Conservation (phyloP, 2,888 invertebrate species). For the Iphiclides podalirius region DNA sequence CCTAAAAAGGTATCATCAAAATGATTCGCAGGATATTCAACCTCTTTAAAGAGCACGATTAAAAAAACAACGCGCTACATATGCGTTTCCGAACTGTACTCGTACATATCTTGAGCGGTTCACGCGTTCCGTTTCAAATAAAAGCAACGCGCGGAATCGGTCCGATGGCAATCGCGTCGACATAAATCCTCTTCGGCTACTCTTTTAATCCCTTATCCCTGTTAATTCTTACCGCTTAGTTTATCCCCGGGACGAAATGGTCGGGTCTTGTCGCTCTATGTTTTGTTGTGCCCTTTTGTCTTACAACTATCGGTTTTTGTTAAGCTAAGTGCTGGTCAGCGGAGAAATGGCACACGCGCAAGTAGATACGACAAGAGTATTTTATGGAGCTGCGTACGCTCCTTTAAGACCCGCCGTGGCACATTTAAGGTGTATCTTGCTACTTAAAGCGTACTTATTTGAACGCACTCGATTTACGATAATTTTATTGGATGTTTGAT, state of each 20-base stretch:
- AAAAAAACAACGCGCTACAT: no score
- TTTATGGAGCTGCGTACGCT: conserved; percentile 50
- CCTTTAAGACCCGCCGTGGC: conserved; percentile 40
- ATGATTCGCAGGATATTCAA: no score
- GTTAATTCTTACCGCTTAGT: conserved; percentile 80
- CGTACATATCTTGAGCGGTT: no score
- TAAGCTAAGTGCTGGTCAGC: conserved; percentile 76
- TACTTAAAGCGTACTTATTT: background rate
- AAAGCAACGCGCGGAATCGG: conserved; percentile 68
- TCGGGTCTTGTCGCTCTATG: conserved; percentile 64
- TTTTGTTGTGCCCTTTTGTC: conserved; percentile 73
- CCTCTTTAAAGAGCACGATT: no score
- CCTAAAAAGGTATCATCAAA: no score
- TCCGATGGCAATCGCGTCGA: conserved; percentile 74
- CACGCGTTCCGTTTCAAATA: no score
- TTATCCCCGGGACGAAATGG: conserved; percentile 72
- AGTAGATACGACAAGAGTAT: conserved; percentile 55
- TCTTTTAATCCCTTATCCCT: conserved; percentile 78
- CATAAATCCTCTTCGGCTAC: conserved; percentile 79
- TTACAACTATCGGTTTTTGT: conserved; percentile 79
- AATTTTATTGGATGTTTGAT: no score
- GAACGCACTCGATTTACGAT: background rate
- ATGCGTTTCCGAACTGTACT: no score
- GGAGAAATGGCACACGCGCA: conserved; percentile 68
- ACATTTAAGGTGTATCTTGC: conserved; percentile 6